These are phyloP conservation scores for Cremastobaeus sp. DNA, from an alignment of 2,888 invertebrate genomes.

Conservation along the genomic window DNA sequence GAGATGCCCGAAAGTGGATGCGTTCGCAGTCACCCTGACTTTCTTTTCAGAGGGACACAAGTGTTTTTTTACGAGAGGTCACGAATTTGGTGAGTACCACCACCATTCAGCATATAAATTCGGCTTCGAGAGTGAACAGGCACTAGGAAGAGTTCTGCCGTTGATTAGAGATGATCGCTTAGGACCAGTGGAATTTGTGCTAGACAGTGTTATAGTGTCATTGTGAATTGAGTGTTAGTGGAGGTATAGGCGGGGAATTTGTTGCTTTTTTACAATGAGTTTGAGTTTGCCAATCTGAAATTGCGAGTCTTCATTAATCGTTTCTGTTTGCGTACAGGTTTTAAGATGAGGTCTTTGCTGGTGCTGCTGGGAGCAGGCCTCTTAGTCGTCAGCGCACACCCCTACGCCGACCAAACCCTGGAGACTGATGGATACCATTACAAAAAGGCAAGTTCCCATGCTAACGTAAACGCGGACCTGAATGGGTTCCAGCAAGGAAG, in stretches of 20 bases:
- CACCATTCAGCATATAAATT: conserved; percentile 44
- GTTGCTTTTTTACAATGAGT: no score
- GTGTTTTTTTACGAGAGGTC: conserved; percentile 61
- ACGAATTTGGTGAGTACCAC: conserved; percentile 61
- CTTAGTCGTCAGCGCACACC: conserved; percentile 59
- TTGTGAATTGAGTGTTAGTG: conserved; percentile 18
- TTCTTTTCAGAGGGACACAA: conserved; percentile 72
- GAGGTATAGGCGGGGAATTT: no score
- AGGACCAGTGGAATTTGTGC: conserved; percentile 4
- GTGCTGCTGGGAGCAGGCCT: conserved; percentile 64
- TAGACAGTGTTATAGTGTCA: conserved; percentile 10
- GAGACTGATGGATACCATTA: conserved; percentile 60
- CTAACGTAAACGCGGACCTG: conserved; percentile 54
- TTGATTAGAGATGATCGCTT: conserved; percentile 33
- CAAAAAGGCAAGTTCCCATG: conserved; percentile 55
- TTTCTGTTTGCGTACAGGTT: conserved; percentile 53
- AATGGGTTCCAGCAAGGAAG: conserved; percentile 56
- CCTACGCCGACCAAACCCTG: conserved; percentile 58
- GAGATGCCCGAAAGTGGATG: conserved; percentile 76
- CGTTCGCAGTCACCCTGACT: conserved; percentile 78
- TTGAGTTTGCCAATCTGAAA: no score
- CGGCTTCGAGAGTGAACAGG: not conserved
- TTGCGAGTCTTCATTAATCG: not conserved
- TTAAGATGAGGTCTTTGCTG: conserved; percentile 64
- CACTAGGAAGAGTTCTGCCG: conserved; percentile 22